Evolutionary conservation across 2,113 vertebrate species (phyloP).

Genomic region (Andinoacara biseriatus): DNA sequence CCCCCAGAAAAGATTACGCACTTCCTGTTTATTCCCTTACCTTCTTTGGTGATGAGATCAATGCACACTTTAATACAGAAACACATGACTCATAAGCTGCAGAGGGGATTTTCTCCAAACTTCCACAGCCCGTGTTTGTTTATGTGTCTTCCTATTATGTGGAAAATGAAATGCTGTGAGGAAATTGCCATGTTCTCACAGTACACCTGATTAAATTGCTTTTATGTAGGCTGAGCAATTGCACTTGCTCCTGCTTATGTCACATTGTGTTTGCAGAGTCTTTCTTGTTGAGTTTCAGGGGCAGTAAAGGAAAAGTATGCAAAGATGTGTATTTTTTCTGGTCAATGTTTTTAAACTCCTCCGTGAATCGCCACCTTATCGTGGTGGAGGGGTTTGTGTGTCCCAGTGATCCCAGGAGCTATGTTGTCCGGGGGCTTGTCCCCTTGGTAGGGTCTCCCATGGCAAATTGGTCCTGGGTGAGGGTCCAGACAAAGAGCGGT

Average conservation of each 20-base stretch:
- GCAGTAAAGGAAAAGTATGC: constrained; percentile 20
- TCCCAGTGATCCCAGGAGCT: no score
- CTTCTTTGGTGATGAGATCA: constrained; percentile 16
- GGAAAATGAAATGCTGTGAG: constrained; percentile 22
- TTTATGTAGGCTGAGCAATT: constrained; percentile 30
- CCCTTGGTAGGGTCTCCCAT: no score
- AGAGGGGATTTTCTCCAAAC: constrained; percentile 14
- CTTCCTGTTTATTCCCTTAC: background rate
- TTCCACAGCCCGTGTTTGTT: constrained; percentile 20
- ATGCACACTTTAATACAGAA: constrained; percentile 12
- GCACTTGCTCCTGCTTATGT: constrained; percentile 18
- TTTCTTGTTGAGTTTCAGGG: background rate
- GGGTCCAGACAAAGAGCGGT: no score
- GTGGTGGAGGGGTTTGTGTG: no score
- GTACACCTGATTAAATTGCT: constrained; percentile 45
- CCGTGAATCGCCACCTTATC: no score
- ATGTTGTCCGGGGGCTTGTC: no score
- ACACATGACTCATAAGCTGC: constrained; percentile 25
- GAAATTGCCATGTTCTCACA: constrained; percentile 30
- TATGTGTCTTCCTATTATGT: constrained; percentile 31
- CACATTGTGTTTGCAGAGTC: constrained; percentile 3
- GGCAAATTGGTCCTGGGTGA: no score
- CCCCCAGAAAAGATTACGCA: background rate
- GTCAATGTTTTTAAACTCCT: constrained; percentile 44
- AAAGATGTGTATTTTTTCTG: constrained; percentile 42